phyloP scores from a whole-genome alignment of 2,113 vertebrate genomes.

The Euleptes europaea region DNA sequence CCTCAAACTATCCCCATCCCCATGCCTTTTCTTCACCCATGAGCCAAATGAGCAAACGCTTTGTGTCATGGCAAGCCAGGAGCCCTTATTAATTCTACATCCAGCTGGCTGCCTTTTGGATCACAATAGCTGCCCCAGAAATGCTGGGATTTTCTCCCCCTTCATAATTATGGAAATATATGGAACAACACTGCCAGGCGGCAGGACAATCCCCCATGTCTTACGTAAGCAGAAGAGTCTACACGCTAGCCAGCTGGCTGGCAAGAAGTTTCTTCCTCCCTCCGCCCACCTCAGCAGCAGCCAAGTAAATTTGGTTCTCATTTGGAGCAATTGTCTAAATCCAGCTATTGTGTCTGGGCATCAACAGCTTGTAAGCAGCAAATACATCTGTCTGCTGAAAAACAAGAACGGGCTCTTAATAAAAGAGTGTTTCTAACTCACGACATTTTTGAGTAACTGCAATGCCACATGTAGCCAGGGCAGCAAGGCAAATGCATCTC shows the following conservation, averaged over 20 bases:
- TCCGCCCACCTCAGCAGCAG: not conserved
- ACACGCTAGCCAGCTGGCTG: conserved; percentile 13
- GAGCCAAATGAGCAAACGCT: not conserved
- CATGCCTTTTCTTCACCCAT: not conserved
- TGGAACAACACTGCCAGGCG: not conserved
- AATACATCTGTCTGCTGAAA: not conserved
- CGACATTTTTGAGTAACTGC: not conserved
- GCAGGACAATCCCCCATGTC: conserved; percentile 3
- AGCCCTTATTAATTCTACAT: not conserved
- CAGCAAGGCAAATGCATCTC: not conserved
- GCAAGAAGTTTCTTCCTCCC: conserved; percentile 18
- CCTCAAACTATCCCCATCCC: not conserved
- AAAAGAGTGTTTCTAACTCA: conserved; percentile 17
- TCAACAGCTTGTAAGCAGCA: conserved; percentile 7
- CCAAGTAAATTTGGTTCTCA: conserved; percentile 29
- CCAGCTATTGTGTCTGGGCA: not conserved
- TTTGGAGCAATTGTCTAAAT: not conserved
- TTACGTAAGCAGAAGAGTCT: not conserved
- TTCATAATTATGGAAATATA: conserved; percentile 10
- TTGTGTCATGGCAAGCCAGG: not conserved
- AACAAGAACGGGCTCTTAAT: not conserved
- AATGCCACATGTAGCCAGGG: not conserved
- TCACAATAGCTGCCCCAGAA: conserved; percentile 20
- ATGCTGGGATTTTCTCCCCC: not conserved
- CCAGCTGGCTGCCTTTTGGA: not conserved